Evolutionary conservation across 2,888 invertebrate species (phyloP).

Genomic region (Urechis unicinctus): DNA sequence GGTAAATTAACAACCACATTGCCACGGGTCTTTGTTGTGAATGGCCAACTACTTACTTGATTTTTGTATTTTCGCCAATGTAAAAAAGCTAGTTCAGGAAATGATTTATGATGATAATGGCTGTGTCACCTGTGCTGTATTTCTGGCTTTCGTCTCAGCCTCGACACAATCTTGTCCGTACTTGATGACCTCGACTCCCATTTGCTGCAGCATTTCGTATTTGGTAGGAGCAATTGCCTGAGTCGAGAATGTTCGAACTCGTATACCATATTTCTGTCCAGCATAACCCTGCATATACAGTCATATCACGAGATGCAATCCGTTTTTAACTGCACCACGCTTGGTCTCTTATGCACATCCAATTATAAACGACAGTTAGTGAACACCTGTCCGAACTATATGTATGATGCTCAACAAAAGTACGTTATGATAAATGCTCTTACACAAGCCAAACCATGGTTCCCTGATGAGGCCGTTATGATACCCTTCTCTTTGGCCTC

Average conservation of each 20-base stretch:
- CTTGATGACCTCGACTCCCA: slow-evolving; percentile 21
- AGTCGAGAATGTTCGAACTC: slow-evolving; percentile 21
- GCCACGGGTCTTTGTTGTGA: too few species aligned
- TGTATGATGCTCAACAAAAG: too few species aligned
- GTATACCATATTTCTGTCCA: slow-evolving; percentile 16
- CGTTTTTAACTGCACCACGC: background rate
- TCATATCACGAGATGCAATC: background rate
- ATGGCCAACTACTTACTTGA: too few species aligned
- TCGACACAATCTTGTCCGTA: slow-evolving; percentile 28
- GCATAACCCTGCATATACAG: slow-evolving; percentile 20
- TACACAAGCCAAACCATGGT: slow-evolving; percentile 34
- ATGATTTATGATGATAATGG: background rate
- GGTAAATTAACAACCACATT: too few species aligned
- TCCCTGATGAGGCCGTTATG: slow-evolving; percentile 30
- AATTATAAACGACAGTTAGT: background rate
- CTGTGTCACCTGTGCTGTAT: slow-evolving; percentile 22
- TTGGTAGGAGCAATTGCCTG: slow-evolving; percentile 21
- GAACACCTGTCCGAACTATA: too few species aligned
- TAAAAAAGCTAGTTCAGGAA: background rate
- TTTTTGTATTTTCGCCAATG: too few species aligned
- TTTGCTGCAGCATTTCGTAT: slow-evolving; percentile 12
- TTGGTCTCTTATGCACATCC: background rate
- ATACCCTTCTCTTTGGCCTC: slow-evolving; percentile 11
- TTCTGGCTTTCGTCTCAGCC: slow-evolving; percentile 26
- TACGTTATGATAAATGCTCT: background rate